Base-by-base conservation (phyloP, 2,888 invertebrate genomes). In the Phyllotreta cruciferae region DNA sequence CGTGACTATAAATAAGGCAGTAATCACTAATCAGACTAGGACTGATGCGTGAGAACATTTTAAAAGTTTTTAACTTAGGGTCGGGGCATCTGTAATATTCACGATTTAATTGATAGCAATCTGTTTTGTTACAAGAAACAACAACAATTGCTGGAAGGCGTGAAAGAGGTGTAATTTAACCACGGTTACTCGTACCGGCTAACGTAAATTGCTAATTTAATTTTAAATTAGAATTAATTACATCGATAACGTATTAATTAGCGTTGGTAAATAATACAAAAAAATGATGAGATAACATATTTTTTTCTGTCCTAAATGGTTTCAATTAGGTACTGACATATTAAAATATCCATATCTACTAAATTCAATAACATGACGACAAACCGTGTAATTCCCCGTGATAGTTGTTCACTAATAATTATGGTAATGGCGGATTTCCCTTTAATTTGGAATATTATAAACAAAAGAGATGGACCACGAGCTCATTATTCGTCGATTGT, bases 1-100 rank as follows among this genome's bases (percentile, higher is more conserved):
- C 80, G 80, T 80, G 80, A 80, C 80, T 79, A 80, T 80, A 80
- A 80, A 80, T 80, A 80, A 80, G 80, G 77, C 78, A 77, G 77
- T 78, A 78, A 75, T 77, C 78, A 77, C 77, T 78, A 78, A 75
- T 76, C 77, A 75, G 77, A 75, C 77, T 73, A 75, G 77, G 77
- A 77, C 77, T 60, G 49, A 38, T 73, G 75, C 71, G 71, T 67
- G 73, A 72, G 75, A 75, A 75, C 74, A 74, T 36, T 60, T 60
- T 42, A 60, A 60, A 60, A 49, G 44, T 14, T 56, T 44, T 35
- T 50, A 8, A 36, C 14, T 8, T 52, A 37, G 11, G 37, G 37
- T 52, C 49, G 34, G 11, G 49, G 49, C 11, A 35, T 11, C 35
- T 49, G 36, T 35, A 34, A 11, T 52, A 52, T 8, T 38, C 38